A percentile compares a stretch with the other conserved stretches of the same genome.
Evolutionary conservation across 2,113 vertebrate genomes (phyloP).

Genomic region (Himantopus leucocephalus): DNA sequence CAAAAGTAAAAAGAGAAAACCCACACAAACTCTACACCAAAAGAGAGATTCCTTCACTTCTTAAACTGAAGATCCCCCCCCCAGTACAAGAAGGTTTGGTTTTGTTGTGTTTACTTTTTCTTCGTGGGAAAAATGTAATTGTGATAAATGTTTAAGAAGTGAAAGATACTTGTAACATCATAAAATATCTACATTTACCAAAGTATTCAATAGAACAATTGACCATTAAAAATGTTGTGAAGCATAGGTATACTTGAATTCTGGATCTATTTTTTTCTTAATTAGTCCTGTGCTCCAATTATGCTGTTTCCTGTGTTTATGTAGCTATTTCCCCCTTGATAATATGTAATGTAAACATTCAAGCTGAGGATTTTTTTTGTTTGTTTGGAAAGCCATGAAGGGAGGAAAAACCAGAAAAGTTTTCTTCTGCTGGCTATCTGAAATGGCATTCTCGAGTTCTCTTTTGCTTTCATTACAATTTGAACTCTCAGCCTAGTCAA

Average conservation of each 20-base stretch:
- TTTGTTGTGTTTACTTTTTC: not conserved
- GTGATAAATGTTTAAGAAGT: slow-evolving; percentile 3
- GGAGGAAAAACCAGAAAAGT: not conserved
- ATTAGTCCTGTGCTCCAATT: slow-evolving; percentile 42
- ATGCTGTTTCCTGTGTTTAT: slow-evolving; percentile 66
- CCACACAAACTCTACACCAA: not conserved
- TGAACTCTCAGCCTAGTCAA: not conserved
- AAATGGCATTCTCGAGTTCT: not conserved
- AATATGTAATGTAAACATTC: slow-evolving; percentile 58
- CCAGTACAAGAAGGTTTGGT: not conserved
- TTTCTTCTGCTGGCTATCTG: not conserved
- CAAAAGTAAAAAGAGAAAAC: not conserved
- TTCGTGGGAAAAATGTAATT: not conserved
- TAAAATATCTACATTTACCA: not conserved
- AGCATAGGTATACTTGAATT: not conserved
- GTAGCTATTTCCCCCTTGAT: slow-evolving; percentile 56
- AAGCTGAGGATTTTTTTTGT: not conserved
- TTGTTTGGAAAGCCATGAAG: not conserved
- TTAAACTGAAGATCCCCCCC: not conserved
- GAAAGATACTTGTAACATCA: slow-evolving; percentile 6
- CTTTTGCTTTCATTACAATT: not conserved
- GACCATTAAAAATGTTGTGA: not conserved
- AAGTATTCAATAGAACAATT: not conserved
- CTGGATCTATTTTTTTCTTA: not conserved
- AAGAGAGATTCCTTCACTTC: not conserved